phyloP scores from a whole-genome alignment of 1,140 invertebrate species.

The Drusus annulatus region DNA sequence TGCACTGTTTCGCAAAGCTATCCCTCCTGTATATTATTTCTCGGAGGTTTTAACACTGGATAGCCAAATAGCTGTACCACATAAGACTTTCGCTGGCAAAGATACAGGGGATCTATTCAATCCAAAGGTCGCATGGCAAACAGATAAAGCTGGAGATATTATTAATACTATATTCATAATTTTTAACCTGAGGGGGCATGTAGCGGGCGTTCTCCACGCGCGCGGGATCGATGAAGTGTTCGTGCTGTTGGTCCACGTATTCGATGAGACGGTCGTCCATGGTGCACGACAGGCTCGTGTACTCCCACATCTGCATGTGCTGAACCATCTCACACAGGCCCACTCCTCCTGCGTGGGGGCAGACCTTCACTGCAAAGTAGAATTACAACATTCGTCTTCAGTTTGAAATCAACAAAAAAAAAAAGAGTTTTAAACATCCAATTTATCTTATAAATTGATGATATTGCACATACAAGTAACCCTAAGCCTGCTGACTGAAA shows the following conservation, averaged over 20 bases:
- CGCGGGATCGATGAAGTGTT: constrained; percentile 87
- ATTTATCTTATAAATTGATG: not conserved
- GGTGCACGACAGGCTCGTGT: constrained; percentile 79
- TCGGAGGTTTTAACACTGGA: no score
- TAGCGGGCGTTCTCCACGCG: constrained; percentile 80
- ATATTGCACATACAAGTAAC: not conserved
- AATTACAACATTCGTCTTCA: not conserved
- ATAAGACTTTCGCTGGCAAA: no score
- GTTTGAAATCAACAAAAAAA: no score
- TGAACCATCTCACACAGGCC: constrained; percentile 95
- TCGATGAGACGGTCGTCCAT: constrained; percentile 84
- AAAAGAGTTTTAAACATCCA: no score
- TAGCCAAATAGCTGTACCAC: no score
- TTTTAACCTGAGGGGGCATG: constrained; percentile 77
- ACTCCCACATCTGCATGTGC: constrained; percentile 93
- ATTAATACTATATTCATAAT: no score
- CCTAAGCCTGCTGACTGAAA: no score
- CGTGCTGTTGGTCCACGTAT: constrained; percentile 91
- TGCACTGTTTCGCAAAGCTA: no score
- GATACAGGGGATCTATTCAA: no score
- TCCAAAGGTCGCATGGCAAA: no score
- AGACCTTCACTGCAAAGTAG: constrained; percentile 84
- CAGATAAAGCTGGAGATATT: no score
- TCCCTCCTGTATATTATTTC: no score
- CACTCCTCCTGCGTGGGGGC: constrained; percentile 94